These are phyloP conservation scores for Mobula hypostoma DNA, from an alignment of 2,113 vertebrate species.

Conservation along the genomic window DNA sequence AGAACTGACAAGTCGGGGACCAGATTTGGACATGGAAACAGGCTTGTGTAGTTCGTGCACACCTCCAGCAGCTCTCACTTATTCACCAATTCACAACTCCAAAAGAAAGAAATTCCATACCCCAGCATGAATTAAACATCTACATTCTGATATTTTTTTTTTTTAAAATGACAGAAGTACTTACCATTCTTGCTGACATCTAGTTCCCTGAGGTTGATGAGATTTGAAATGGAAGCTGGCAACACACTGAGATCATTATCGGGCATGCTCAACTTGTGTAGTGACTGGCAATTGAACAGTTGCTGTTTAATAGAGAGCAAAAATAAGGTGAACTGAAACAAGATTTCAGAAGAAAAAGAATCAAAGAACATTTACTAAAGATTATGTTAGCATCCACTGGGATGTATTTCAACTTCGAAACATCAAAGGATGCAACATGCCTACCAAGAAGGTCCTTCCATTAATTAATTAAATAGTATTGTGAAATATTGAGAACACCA, in stretches of 20 bases:
- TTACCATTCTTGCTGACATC: conserved; percentile 99
- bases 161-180: conserved; percentile 41
- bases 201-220: conserved; percentile 97
- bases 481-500: no score
- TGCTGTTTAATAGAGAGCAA: conserved; percentile 67
- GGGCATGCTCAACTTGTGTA: conserved; percentile 92
- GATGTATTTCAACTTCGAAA: neutral
- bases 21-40: neutral
- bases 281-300: conserved; percentile 98
- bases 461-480: no score
- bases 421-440: neutral
- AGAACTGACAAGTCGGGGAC: neutral
- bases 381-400: neutral
- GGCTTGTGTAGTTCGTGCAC: neutral
- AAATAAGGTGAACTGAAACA: conserved; percentile 38
- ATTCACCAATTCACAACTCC: neutral
- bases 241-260: conserved; percentile 92
- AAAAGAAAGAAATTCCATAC: conserved; percentile 10
- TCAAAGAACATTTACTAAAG: neutral
- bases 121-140: neutral
- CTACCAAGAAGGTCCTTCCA: neutral
- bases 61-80: neutral
- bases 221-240: conserved; percentile 91
- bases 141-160: neutral
- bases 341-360: neutral